Percentiles rank a stretch among this genome's conserved stretches.
phyloP scores from a whole-genome alignment of 1,140 invertebrate genomes.

The Aethina tumida region DNA sequence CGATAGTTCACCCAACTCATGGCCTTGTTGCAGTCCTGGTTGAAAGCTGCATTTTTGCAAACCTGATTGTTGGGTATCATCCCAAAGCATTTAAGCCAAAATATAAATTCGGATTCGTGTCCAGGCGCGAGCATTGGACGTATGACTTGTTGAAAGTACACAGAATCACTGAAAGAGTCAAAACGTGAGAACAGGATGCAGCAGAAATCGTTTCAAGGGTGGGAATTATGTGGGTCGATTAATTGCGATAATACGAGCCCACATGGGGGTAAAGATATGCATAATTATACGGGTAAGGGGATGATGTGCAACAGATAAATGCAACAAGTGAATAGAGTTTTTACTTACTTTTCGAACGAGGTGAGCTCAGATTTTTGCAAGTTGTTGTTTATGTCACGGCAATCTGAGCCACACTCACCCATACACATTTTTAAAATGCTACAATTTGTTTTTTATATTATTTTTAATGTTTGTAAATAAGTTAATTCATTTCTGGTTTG shows the following conservation, averaged over 20 bases:
- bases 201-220: not conserved
- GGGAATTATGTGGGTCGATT: not conserved
- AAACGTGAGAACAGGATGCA: not conserved
- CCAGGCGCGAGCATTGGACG: constrained; percentile 39
- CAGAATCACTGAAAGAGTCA: constrained; percentile 22
- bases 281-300: too few relatives aligned
- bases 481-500: too few relatives aligned
- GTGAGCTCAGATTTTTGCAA: too few relatives aligned
- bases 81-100: constrained; percentile 40
- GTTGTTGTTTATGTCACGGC: too few relatives aligned
- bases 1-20: constrained; percentile 37
- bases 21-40: constrained; percentile 33
- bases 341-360: too few relatives aligned
- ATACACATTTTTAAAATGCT: not conserved
- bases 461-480: not conserved
- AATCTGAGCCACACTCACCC: constrained; percentile 3
- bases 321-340: constrained; percentile 6
- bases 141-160: constrained; percentile 38
- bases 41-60: too few relatives aligned
- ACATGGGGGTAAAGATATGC: not conserved
- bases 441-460: not conserved
- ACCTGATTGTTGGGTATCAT: constrained; percentile 26
- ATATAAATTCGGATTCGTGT: constrained; percentile 40
- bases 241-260: not conserved
- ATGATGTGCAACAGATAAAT: not conserved